phyloP scores from a whole-genome alignment of 2,797 vertebrate species.

The Capromys pilorides region DNA sequence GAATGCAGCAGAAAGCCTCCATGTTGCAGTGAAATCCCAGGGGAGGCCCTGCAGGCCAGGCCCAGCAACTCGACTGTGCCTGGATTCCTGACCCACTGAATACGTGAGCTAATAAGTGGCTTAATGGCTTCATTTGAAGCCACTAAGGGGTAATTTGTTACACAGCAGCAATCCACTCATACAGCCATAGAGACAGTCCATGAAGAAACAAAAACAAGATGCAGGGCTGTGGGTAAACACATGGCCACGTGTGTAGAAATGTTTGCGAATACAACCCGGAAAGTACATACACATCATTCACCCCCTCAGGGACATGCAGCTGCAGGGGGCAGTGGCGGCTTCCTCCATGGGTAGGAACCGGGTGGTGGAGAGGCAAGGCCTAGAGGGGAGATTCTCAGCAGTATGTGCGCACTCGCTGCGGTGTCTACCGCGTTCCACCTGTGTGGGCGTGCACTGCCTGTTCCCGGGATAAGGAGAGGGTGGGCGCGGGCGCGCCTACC shows the following conservation, averaged over 20 bases:
- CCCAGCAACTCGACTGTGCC: not conserved
- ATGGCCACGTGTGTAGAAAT: not conserved
- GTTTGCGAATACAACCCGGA: not conserved
- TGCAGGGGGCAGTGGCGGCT: not conserved
- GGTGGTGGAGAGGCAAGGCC: not conserved
- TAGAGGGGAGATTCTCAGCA: not conserved
- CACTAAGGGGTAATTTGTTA: not conserved
- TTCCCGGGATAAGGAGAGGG: no score
- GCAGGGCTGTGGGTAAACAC: not conserved
- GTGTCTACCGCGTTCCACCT: not conserved
- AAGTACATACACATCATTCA: not conserved
- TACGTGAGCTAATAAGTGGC: not conserved
- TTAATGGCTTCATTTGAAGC: not conserved
- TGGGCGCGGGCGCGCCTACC: constrained; percentile 82
- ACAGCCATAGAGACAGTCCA: not conserved
- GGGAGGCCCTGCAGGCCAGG: not conserved
- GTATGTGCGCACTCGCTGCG: not conserved
- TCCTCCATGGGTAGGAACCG: not conserved
- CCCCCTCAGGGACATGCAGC: not conserved
- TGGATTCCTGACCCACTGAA: not conserved
- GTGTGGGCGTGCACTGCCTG: not conserved
- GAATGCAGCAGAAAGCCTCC: not conserved
- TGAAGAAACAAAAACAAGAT: not conserved
- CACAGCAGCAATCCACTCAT: not conserved
- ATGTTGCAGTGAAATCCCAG: not conserved